A percentile compares a stretch with the other conserved stretches of the same genome.
These are phyloP conservation scores for Tetramorium alpestre DNA, from an alignment of 1,140 invertebrate genomes.

Conservation along the genomic window DNA sequence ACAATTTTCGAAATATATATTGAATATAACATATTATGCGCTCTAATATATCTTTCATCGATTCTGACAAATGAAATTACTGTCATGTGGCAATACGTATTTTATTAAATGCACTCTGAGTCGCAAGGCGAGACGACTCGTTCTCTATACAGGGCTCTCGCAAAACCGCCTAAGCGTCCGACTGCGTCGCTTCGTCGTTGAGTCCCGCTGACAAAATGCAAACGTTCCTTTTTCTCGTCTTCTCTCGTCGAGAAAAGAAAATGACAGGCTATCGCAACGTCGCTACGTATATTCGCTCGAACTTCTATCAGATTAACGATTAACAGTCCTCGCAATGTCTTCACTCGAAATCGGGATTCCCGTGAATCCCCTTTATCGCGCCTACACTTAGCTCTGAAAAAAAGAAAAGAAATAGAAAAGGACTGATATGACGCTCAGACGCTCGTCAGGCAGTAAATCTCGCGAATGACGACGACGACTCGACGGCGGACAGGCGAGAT, in stretches of 20 bases:
- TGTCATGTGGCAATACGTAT: background rate
- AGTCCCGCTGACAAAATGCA: slow-evolving; percentile 14
- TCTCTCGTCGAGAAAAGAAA: background rate
- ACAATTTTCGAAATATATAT: background rate
- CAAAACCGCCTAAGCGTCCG: background rate
- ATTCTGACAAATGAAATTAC: background rate
- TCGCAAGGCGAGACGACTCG: background rate
- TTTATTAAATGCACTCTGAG: background rate
- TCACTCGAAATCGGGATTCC: background rate
- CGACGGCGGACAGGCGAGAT: background rate
- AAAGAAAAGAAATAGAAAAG: background rate
- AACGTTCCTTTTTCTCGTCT: background rate
- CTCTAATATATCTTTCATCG: background rate
- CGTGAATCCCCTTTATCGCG: background rate
- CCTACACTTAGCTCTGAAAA: background rate
- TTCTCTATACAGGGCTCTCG: slow-evolving; percentile 1
- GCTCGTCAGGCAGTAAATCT: slow-evolving; percentile 14
- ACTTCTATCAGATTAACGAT: background rate
- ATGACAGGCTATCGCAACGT: background rate
- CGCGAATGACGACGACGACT: background rate
- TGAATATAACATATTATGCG: background rate
- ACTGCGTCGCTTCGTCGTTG: background rate
- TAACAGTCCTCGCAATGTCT: background rate
- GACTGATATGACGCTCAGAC: background rate
- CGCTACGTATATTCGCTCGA: background rate